Percentiles rank a stretch among this genome's conserved stretches.
Conservation (phyloP, 1,140 invertebrate species). For the Drosophila kanapiae region DNA sequence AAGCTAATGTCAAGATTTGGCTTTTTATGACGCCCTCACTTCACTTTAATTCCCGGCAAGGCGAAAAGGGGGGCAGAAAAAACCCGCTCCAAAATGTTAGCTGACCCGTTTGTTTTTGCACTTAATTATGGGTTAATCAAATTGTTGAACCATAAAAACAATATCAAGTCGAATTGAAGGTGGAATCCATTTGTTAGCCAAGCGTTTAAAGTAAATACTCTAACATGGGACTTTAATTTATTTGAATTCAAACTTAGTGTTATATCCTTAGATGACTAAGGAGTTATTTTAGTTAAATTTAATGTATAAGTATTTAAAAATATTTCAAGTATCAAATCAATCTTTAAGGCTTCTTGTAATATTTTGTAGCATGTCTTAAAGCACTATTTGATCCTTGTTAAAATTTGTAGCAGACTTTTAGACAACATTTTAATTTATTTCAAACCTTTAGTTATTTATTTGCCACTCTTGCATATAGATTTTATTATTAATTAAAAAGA, state of each 20-base stretch:
- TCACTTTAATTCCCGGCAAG: neutral
- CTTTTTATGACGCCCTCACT: slow-evolving; percentile 54
- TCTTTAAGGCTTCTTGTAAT: neutral
- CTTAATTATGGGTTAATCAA: slow-evolving; percentile 44
- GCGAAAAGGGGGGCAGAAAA: neutral
- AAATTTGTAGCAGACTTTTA: neutral
- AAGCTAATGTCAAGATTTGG: slow-evolving; percentile 66
- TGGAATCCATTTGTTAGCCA: neutral
- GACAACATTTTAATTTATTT: neutral
- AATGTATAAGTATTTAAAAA: neutral
- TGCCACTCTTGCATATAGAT: no score
- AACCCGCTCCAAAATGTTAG: slow-evolving; percentile 25
- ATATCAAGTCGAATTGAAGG: slow-evolving; percentile 14
- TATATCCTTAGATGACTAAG: no score
- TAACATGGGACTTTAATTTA: neutral
- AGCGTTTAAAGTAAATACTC: neutral
- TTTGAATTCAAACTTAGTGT: neutral
- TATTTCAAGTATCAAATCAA: no score
- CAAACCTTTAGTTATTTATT: neutral
- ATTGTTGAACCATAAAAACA: slow-evolving; percentile 29
- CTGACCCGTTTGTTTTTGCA: slow-evolving; percentile 30
- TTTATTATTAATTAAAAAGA: no score
- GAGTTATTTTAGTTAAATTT: neutral
- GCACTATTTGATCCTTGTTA: neutral
- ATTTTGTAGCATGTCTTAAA: neutral